Evolutionary conservation across 2,888 invertebrate species (phyloP), one percentile per base, ranked within the genome.

Genomic region (Tachina fera): DNA sequence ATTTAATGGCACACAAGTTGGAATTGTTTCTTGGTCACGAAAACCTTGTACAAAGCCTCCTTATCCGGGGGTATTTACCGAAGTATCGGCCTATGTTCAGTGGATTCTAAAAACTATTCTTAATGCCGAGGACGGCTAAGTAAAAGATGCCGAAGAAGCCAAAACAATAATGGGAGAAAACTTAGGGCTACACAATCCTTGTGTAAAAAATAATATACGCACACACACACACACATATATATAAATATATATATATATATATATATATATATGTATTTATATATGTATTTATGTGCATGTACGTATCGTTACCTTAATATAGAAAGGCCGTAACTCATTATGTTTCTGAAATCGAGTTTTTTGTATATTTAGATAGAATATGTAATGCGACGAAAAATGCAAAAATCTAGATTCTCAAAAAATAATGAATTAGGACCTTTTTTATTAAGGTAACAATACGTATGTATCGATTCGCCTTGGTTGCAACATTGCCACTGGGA

Each of bases 21-120:
- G 93, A 22, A 91, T 93, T 49, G 93, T 93, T 2, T 93, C 93
- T 0, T 93, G 93, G 93, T 93, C 93, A 77, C 88, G 90, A 0
- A 93, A 93, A 87, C 93, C 93, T 4, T 93, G 93, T 70, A 91
- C 93, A 0, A 87, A 90, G 6, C 89, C 91, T 2, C 92, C 92
- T 13, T 93, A 91, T 88, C 93, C 93, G 0, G 93, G 93, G 8
- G 93, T 93, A 11, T 93, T 92, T 70, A 92, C 93, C 1, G 92
- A 92, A 86, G 93, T 93, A 2, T 90, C 93, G 0, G 91, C 89
- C 8, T 91, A 91, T 86, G 88, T 92, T n/a, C 89, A 91, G 60
- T 92, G 92, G 92, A 91, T 92, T 78, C 84, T 87, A 43, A 58
- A 88, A n/a, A 91, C 90, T 1, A 89, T 92, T 22, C 88, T 87